Evolutionary conservation across 2,113 vertebrate species (phyloP).

Genomic region (Cynopterus brachyotis): DNA sequence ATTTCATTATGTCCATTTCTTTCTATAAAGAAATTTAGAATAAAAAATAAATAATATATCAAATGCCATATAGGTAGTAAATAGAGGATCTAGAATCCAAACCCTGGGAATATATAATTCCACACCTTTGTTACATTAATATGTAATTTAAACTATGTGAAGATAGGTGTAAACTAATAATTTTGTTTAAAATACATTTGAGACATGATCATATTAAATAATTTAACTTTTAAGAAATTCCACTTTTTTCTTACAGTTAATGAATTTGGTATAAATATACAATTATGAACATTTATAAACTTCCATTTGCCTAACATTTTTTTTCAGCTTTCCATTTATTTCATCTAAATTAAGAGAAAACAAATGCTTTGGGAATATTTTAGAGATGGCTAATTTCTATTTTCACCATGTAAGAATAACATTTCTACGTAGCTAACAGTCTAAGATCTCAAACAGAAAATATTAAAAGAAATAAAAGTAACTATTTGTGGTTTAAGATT

Average conservation of each 20-base stretch:
- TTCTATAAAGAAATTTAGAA: background rate
- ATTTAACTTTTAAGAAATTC: background rate
- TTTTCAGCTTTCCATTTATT: background rate
- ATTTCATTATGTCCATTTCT: background rate
- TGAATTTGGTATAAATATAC: background rate
- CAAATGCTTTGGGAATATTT: background rate
- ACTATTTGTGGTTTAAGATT: constrained; percentile 62
- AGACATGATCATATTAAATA: background rate
- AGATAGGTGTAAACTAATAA: background rate
- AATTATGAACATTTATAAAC: background rate
- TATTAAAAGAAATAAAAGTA: background rate
- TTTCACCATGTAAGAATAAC: background rate
- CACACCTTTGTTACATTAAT: background rate
- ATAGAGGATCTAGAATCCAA: background rate
- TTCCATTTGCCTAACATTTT: background rate
- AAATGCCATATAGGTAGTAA: background rate
- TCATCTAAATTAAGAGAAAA: background rate
- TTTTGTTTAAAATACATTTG: background rate
- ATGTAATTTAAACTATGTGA: background rate
- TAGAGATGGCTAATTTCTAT: background rate
- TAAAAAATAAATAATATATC: background rate
- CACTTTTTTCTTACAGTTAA: background rate
- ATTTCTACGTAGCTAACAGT: background rate
- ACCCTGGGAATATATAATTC: background rate
- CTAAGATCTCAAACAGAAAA: background rate